Conservation (phyloP, 2,888 invertebrate species). For the Gasteruption jaculator region DNA sequence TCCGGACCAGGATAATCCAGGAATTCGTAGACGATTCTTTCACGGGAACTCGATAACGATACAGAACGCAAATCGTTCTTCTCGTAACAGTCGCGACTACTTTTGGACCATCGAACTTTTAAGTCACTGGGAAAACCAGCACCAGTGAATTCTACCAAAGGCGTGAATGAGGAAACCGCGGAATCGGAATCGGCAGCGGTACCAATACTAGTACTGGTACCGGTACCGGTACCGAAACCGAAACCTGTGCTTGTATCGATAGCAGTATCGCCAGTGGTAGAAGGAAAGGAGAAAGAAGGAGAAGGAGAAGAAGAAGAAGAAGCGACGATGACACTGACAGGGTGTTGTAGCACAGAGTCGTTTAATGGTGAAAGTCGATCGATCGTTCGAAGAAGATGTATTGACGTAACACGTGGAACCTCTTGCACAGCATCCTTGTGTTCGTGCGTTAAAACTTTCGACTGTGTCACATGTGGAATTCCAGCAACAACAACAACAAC, state of each 20-base stretch:
- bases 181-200: background rate
- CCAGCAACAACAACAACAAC: constrained; percentile 37
- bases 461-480: constrained; percentile 32
- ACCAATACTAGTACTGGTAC: constrained; percentile 9
- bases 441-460: constrained; percentile 23
- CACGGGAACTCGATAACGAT: constrained; percentile 22
- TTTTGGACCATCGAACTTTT: constrained; percentile 32
- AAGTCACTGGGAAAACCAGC: constrained; percentile 28
- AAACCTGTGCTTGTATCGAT: too few species aligned
- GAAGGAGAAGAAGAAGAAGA: too few species aligned
- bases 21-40: constrained; percentile 32
- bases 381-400: constrained; percentile 25
- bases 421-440: too few species aligned
- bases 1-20: constrained; percentile 28
- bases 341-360: constrained; percentile 7
- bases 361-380: background rate
- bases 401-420: constrained; percentile 19
- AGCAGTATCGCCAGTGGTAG: too few species aligned
- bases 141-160: constrained; percentile 32
- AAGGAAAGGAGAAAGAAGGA: too few species aligned
- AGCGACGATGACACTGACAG: too few species aligned
- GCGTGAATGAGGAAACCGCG: constrained; percentile 10
- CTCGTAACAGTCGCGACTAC: constrained; percentile 24
- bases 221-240: too few species aligned
- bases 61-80: constrained; percentile 24